Percentiles rank a stretch among this genome's conserved stretches.
Conservation (phyloP, 2,113 vertebrate genomes). For the Candoia aspera region DNA sequence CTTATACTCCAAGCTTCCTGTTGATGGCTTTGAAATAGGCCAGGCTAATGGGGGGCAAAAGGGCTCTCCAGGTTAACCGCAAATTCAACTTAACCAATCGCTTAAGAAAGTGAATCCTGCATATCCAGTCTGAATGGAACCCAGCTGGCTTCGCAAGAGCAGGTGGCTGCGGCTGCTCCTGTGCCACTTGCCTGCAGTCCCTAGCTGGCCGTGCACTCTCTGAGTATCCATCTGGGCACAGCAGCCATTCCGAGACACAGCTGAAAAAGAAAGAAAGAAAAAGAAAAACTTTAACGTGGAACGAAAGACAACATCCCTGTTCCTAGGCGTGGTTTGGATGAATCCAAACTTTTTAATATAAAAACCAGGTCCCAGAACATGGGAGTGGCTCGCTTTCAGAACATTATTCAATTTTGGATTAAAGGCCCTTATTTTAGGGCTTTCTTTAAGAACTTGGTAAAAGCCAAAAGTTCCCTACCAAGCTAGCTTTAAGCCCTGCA, state of each 20-base stretch:
- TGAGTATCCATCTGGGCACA: background rate
- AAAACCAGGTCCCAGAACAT: background rate
- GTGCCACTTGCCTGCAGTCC: background rate
- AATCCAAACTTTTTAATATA: background rate
- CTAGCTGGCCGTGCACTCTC: background rate
- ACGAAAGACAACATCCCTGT: background rate
- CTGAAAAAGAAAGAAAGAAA: slow-evolving; percentile 9
- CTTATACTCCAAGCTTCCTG: background rate
- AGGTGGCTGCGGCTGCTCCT: background rate
- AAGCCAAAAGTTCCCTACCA: background rate
- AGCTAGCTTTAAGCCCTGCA: background rate
- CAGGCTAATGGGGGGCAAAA: background rate
- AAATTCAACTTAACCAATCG: background rate
- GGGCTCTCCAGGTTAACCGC: background rate
- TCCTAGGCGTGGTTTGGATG: background rate
- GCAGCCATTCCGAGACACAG: background rate
- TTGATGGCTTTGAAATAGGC: background rate
- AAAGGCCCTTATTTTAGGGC: background rate
- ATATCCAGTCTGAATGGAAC: background rate
- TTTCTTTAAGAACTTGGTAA: background rate
- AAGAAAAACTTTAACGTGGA: background rate
- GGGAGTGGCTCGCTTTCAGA: background rate
- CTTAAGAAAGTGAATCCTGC: background rate
- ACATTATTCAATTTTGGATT: background rate
- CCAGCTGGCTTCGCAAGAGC: background rate